Percentiles rank a stretch among this genome's conserved stretches.
These are phyloP conservation scores for Lumbricus terrestris DNA, from an alignment of 2,888 invertebrate species.

Conservation along the genomic window DNA sequence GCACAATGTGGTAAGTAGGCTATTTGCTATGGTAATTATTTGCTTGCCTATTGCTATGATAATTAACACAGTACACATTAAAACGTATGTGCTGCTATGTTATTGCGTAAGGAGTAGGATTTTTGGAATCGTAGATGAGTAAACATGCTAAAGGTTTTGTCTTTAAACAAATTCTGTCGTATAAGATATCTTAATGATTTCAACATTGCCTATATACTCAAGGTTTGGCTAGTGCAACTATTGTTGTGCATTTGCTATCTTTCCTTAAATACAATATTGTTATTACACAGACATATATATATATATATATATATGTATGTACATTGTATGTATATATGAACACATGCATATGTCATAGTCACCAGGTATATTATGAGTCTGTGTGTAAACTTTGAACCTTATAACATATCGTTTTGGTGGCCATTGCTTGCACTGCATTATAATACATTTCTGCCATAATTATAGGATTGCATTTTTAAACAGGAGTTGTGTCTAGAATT, in stretches of 20 bases:
- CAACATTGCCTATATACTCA: not conserved
- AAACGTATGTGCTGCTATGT: not conserved
- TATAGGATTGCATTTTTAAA: too few relatives aligned
- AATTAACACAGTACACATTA: too few relatives aligned
- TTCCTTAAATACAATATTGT: not conserved
- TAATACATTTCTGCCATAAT: too few relatives aligned
- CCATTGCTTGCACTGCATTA: too few relatives aligned
- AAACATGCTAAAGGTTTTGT: not conserved
- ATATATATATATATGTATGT: not conserved
- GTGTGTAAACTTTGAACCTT: too few relatives aligned
- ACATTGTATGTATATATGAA: not conserved
- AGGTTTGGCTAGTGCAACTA: too few relatives aligned
- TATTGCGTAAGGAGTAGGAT: not conserved
- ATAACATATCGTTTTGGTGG: too few relatives aligned
- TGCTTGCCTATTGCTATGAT: not conserved
- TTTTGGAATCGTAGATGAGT: not conserved
- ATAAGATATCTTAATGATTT: not conserved
- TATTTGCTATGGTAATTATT: not conserved
- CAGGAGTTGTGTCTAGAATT: not conserved
- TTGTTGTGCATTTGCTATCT: not conserved
- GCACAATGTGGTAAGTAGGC: not conserved
- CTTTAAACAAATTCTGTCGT: not conserved
- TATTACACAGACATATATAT: not conserved
- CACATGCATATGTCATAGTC: too few relatives aligned
- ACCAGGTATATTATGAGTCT: too few relatives aligned